phyloP scores from a whole-genome alignment of 2,797 vertebrate genomes.

The Tachyglossus aculeatus region DNA sequence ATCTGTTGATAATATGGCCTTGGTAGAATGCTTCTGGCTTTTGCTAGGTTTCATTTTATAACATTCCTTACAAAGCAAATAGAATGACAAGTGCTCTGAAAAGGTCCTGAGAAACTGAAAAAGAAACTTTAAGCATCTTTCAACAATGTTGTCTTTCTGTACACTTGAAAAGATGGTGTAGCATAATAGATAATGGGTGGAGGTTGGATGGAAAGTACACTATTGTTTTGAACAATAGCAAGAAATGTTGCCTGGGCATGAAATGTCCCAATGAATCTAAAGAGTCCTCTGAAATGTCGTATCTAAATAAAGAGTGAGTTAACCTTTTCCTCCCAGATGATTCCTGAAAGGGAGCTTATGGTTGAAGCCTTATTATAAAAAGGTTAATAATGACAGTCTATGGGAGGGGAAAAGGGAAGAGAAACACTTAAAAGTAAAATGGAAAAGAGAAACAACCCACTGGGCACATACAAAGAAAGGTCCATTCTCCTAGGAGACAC shows the following conservation, averaged over 20 bases:
- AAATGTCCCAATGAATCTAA: not conserved
- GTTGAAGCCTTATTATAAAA: not conserved
- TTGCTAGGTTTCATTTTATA: not conserved
- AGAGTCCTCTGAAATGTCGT: not conserved
- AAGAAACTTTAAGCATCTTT: not conserved
- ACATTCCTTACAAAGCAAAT: not conserved
- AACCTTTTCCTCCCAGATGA: not conserved
- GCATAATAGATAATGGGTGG: not conserved
- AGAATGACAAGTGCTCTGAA: not conserved
- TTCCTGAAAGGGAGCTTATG: not conserved
- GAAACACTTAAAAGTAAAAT: no score
- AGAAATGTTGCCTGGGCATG: not conserved
- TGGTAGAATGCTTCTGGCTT: not conserved
- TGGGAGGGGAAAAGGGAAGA: no score
- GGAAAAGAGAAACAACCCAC: no score
- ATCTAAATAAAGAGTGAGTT: not conserved
- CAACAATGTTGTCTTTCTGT: not conserved
- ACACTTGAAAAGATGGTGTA: not conserved
- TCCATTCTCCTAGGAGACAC: no score
- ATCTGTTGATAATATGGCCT: not conserved
- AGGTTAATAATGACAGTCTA: slow-evolving; percentile 6
- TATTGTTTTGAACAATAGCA: slow-evolving; percentile 12
- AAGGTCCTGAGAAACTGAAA: not conserved
- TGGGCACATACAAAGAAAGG: no score
- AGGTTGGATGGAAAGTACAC: not conserved